Conservation (phyloP, 2,797 vertebrate species). For the Onychomys arenicola region DNA sequence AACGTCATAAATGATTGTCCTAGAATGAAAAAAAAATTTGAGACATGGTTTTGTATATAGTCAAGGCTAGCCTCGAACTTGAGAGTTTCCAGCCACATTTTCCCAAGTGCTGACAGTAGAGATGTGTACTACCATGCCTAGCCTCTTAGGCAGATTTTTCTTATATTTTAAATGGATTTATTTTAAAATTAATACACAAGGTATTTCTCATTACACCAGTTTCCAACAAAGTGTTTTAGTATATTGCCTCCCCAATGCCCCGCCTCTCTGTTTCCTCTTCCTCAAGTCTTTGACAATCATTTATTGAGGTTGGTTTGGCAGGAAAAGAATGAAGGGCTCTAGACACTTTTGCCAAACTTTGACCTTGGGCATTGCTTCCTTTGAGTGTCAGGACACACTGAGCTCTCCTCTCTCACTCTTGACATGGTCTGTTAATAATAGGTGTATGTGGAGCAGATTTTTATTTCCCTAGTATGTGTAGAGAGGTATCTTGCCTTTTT, state of each 20-base stretch:
- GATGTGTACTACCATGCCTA: not conserved
- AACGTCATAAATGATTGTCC: no score
- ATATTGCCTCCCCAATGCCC: not conserved
- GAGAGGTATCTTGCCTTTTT: not conserved
- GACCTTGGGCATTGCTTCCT: not conserved
- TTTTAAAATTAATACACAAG: not conserved
- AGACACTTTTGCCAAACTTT: not conserved
- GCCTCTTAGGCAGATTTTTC: not conserved
- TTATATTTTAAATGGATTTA: not conserved
- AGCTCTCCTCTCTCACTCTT: not conserved
- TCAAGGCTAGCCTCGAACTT: not conserved
- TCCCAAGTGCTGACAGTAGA: not conserved
- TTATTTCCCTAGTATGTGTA: not conserved
- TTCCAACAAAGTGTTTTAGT: not conserved
- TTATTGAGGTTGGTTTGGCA: not conserved
- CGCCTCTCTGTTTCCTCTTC: not conserved
- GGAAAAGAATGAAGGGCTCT: not conserved
- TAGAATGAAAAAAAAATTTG: not conserved
- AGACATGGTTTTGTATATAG: not conserved
- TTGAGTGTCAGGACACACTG: not conserved
- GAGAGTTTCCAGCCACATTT: no score
- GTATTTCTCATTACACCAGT: not conserved
- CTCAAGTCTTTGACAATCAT: not conserved
- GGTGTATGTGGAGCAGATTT: not conserved
- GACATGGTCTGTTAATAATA: not conserved